Evolutionary conservation across 2,113 vertebrate genomes (phyloP), one percentile per base, ranked within the genome.

Genomic region (Damaliscus lunatus): DNA sequence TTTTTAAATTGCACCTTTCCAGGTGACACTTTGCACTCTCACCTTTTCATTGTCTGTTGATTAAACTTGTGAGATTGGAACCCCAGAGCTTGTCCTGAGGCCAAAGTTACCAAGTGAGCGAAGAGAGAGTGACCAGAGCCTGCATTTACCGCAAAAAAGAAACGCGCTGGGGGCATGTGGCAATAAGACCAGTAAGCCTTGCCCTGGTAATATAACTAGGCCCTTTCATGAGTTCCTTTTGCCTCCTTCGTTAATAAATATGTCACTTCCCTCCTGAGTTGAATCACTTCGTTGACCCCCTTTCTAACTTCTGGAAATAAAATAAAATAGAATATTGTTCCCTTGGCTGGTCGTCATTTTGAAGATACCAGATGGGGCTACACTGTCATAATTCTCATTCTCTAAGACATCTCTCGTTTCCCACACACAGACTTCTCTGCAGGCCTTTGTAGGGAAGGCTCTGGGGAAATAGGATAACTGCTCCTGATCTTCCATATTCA

Each of bases 281-380:
- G 55, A 80, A n/a, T 91, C 33, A 74, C 55, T 91, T 88, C 82
- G 19, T 55, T 87, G 81, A 46, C 36, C 53, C 27, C 93, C 67
- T 86, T 94, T 85, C 90, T 88, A 95, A 93, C 50, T 93, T 91
- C n/a, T 91, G 87, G 59, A 84, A 94, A 52, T 91, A 85, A 81
- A 85, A 50, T 84, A 81, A 77, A 94, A 74, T 74, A 82, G 71
- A 94, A 33, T 88, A 33, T 77, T 89, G 25, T 27, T 96, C 52
- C 86, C 19, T 36, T 92, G 29, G 29, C 80, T 85, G 55, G 52
- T 67, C 71, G 29, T 87, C 93, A 55, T 84, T 96, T 93, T 88
- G 57, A 93, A 83, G 52, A 62, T 90, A 46, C 55, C 89, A 97
- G 88, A 17, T 43, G n/a, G 93, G 57, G 84, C 81, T 55, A 31